Evolutionary conservation across 2,797 vertebrate species (phyloP).

Genomic region (Rhinoraja longicauda): DNA sequence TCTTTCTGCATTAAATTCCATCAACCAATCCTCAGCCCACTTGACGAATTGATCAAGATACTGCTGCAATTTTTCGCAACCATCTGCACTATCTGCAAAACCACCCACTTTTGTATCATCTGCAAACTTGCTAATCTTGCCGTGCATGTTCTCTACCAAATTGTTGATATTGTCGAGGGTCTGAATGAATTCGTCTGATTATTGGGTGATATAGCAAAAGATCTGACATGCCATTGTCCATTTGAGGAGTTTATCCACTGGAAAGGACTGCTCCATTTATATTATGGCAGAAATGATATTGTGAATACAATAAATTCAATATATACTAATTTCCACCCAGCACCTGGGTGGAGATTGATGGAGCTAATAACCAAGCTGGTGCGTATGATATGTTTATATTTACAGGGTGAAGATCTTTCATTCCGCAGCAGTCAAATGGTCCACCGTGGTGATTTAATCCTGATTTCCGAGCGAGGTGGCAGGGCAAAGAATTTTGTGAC

Average conservation of each 20-base stretch:
- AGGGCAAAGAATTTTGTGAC: neutral
- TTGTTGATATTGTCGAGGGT: neutral
- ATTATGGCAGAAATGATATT: no score
- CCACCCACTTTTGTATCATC: no score
- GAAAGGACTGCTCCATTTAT: neutral
- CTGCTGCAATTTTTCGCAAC: no score
- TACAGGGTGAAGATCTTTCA: slow-evolving; percentile 10
- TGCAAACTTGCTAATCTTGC: no score
- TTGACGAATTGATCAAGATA: no score
- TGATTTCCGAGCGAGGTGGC: neutral
- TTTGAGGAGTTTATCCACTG: neutral
- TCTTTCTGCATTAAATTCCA: no score
- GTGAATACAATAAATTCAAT: neutral
- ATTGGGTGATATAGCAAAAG: neutral
- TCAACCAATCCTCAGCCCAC: no score
- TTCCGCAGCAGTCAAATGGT: neutral
- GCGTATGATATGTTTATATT: neutral
- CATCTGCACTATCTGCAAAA: no score
- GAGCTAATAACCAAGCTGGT: no score
- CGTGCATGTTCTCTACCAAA: no score
- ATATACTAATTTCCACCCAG: neutral
- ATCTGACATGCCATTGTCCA: neutral
- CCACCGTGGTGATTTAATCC: neutral
- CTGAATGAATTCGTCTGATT: neutral
- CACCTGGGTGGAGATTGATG: neutral